Conservation (phyloP, 64 coral and sea anemone genomes). For the Exaiptasia diaphana region DNA sequence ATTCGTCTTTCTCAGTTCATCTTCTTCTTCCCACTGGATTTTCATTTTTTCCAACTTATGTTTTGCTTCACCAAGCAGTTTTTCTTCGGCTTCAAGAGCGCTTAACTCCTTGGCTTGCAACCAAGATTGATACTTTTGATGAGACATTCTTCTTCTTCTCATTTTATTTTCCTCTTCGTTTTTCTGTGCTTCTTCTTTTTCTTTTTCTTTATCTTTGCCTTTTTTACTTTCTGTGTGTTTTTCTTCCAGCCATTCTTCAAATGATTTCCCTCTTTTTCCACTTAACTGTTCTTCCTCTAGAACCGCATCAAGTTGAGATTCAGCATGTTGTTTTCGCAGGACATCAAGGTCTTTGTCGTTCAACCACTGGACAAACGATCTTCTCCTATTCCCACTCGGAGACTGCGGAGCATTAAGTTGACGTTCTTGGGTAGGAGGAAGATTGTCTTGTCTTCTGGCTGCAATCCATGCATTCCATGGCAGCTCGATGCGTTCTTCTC, state of each 20-base stretch:
- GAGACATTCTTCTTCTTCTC: conserved; percentile 61
- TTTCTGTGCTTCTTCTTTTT: conserved; percentile 62
- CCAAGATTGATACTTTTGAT: conserved; percentile 56
- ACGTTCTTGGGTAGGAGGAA: conserved; percentile 10
- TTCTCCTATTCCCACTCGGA: conserved; percentile 13
- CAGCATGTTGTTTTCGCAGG: conserved; percentile 42
- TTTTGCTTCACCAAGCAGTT: conserved; percentile 53
- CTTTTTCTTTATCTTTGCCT: conserved; percentile 68
- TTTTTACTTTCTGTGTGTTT: conserved; percentile 70
- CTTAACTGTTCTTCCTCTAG: conserved; percentile 52
- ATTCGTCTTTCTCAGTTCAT: conserved; percentile 58
- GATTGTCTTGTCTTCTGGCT: conserved; percentile 58
- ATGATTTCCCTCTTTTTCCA: conserved; percentile 76
- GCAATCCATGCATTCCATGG: conserved; percentile 91
- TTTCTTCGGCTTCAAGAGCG: conserved; percentile 65
- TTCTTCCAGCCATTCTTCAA: conserved; percentile 88
- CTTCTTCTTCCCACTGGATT: conserved; percentile 84
- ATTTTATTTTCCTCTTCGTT: conserved; percentile 52
- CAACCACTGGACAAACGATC: conserved; percentile 78
- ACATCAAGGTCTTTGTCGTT: conserved; percentile 67
- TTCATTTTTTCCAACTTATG: conserved; percentile 60
- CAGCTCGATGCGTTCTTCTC: conserved; percentile 53
- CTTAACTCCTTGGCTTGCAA: conserved; percentile 70
- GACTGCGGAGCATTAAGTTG: conserved; percentile 13
- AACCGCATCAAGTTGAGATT: conserved; percentile 51